Conservation (phyloP, 2,797 vertebrate genomes). For the Morus bassanus region DNA sequence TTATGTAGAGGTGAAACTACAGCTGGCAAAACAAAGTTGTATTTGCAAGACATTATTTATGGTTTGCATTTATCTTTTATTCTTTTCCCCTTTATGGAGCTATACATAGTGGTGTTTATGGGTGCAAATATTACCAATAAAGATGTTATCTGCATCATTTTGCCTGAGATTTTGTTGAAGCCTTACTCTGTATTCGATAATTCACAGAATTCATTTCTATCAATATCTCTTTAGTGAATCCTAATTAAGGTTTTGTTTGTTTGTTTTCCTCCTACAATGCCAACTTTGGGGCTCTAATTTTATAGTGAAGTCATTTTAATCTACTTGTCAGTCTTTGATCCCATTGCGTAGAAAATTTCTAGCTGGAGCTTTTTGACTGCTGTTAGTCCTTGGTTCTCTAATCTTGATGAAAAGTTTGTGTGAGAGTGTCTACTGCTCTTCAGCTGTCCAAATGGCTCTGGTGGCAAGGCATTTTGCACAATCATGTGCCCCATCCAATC, state of each 20-base stretch:
- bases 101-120: neutral
- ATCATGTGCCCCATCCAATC: neutral
- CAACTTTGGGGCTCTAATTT: neutral
- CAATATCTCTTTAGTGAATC: neutral
- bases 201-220: neutral
- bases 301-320: neutral
- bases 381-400: neutral
- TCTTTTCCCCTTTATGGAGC: neutral
- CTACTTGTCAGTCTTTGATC: neutral
- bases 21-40: neutral
- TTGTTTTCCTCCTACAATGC: neutral
- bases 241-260: neutral
- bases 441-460: neutral
- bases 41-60: neutral
- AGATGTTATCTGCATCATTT: neutral
- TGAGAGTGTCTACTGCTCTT: neutral
- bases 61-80: neutral
- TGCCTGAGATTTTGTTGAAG: neutral
- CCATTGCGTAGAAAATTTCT: neutral
- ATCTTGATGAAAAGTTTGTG: neutral
- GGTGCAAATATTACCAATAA: neutral
- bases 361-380: neutral
- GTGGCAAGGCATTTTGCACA: neutral
- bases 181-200: neutral
- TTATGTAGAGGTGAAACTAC: neutral